Evolutionary conservation across 2,888 invertebrate genomes (phyloP).

Genomic region (Hyles lineata): DNA sequence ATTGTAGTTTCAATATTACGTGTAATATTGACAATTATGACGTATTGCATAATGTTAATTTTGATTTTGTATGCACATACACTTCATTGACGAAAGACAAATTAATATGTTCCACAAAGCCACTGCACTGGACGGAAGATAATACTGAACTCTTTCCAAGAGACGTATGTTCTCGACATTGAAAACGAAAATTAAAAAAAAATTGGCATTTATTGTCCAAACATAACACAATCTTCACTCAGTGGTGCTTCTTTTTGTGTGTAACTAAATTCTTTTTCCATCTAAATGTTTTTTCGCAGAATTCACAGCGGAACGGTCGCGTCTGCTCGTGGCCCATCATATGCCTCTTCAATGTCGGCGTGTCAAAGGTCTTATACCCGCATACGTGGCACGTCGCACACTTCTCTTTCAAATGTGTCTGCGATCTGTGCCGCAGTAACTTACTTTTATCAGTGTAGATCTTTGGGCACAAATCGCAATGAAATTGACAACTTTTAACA

Average conservation of each 20-base stretch:
- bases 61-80: no score
- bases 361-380: conserved; percentile 39
- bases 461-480: conserved; percentile 52
- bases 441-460: conserved; percentile 33
- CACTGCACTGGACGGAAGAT: no score
- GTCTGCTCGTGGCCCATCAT: conserved; percentile 34
- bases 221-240: conserved; percentile 39
- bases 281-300: conserved; percentile 69
- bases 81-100: no score
- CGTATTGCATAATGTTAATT: no score
- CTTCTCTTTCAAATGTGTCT: conserved; percentile 42
- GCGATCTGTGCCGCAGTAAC: conserved; percentile 28
- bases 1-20: no score
- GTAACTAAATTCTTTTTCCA: conserved; percentile 28
- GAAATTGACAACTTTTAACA: conserved; percentile 36
- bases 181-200: background rate
- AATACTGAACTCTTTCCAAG: no score
- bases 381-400: conserved; percentile 42
- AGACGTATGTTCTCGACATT: background rate
- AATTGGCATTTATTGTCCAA: background rate
- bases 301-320: conserved; percentile 62
- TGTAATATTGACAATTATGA: no score
- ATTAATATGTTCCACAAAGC: no score
- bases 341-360: conserved; percentile 36
- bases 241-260: conserved; percentile 32